Evolutionary conservation across 1,140 invertebrate species (phyloP), one percentile per base, ranked within the genome.

Genomic region (Hestina assimilis): DNA sequence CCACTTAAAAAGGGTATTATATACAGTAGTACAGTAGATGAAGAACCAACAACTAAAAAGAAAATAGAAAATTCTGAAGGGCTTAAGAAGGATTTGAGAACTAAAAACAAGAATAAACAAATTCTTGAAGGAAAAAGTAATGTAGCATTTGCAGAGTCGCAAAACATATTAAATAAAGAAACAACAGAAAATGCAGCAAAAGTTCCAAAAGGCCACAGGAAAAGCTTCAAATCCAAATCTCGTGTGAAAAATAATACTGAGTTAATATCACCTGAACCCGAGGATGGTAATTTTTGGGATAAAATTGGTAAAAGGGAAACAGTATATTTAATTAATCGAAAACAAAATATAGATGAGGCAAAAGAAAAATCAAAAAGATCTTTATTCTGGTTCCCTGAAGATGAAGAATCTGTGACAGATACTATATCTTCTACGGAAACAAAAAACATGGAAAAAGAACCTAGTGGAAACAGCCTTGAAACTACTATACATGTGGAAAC

Each of bases 291-390:
- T 59, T 90, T 91, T 81, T 91, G 90, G 90, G 79, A 82, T 53
- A 87, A 80, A 77, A 89, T 90, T 63, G 89, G 89, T 33, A 89
- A 90, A 72, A 72, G 89, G 58, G 90, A 90, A 82, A 90, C 89
- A 48, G 72, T 90, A 55, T 89, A 90, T 77, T 81, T 89, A 69
- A 72, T 83, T 42, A 79, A 85, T 51, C 82, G 87, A 53, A 87
- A 83, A 66, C 72, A 90, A 81, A 74, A 82, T 42, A 55, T 90
- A 45, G 63, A 80, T 50, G 80, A 89, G 50, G 60, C 65, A 35
- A 78, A 67, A 62, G 79, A 85, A 72, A 76, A 88, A 60, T 58
- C 59, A 31, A 75, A 75, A 60, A 71, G 79, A 26, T 68, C 75
- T 17, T 42, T 84, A 33, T 81, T 76, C 66, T 89, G 83, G 84